phyloP scores from a whole-genome alignment of 2,797 vertebrate genomes.

The Phoeniculus purpureus region DNA sequence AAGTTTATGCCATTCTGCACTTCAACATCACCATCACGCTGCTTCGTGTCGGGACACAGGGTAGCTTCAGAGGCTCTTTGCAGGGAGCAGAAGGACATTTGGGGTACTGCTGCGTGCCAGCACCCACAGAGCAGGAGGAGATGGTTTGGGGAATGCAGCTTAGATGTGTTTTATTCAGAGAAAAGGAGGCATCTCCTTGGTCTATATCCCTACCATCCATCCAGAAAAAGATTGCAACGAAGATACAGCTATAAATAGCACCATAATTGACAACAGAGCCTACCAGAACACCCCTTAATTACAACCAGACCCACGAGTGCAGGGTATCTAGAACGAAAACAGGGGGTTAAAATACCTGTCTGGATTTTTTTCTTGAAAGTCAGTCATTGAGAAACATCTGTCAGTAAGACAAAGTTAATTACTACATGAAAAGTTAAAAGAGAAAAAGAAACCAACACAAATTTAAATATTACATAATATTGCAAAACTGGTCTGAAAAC shows the following conservation, averaged over 20 bases:
- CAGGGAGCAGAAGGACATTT: background rate
- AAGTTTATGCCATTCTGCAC: background rate
- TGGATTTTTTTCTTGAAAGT: slow-evolving; percentile 74
- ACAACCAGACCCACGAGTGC: slow-evolving; percentile 17
- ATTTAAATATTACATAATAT: slow-evolving; percentile 66
- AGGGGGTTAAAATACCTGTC: slow-evolving; percentile 77
- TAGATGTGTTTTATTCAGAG: background rate
- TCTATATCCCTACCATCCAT: background rate
- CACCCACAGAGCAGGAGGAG: background rate
- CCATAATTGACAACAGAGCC: background rate
- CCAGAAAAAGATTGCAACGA: background rate
- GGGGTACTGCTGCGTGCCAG: background rate
- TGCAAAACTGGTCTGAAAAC: slow-evolving; percentile 61
- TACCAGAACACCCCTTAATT: background rate
- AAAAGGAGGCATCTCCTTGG: background rate
- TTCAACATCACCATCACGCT: background rate
- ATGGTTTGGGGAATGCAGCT: accelerated
- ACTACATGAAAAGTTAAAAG: slow-evolving; percentile 61
- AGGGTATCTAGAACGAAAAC: slow-evolving; percentile 54
- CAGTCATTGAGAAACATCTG: slow-evolving; percentile 79
- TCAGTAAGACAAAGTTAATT: slow-evolving; percentile 81
- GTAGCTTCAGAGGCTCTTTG: background rate
- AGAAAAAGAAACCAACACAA: slow-evolving; percentile 38
- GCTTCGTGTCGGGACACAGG: accelerated
- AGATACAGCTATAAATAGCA: background rate